phyloP scores from a whole-genome alignment of 2,113 vertebrate genomes.

The Paramormyrops kingsleyae region DNA sequence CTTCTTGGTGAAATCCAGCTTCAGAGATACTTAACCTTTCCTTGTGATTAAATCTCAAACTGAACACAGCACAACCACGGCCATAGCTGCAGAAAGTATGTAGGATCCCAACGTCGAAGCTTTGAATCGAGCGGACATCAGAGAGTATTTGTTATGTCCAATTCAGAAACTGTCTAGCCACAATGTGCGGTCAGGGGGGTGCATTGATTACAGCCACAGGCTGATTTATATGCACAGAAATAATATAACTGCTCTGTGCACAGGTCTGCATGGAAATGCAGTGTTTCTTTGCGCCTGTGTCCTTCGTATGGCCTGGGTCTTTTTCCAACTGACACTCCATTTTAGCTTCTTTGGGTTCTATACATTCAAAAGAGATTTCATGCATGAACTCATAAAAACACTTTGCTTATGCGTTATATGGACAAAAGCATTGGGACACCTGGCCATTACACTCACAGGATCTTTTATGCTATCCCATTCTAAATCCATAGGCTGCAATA shows the following conservation, averaged over 20 bases:
- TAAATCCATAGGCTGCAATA: not conserved
- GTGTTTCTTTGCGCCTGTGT: not conserved
- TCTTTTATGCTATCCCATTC: not conserved
- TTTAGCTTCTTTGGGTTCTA: not conserved
- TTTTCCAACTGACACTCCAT: not conserved
- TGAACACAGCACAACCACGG: not conserved
- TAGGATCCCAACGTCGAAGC: not conserved
- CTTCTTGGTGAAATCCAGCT: too few relatives aligned
- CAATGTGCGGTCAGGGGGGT: not conserved
- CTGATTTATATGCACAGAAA: not conserved
- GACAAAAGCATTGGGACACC: not conserved
- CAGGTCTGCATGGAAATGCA: not conserved
- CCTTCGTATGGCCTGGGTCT: not conserved
- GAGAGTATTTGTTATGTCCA: not conserved
- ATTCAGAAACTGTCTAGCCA: not conserved
- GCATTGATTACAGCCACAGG: not conserved
- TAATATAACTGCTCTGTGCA: not conserved
- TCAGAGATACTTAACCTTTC: not conserved
- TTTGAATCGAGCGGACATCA: not conserved
- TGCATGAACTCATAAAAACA: not conserved
- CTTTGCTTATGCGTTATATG: not conserved
- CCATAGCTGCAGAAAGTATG: not conserved
- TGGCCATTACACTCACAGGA: not conserved
- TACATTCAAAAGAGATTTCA: not conserved
- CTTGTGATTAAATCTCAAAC: not conserved